Base-by-base conservation (phyloP, 35 echinoderm and acorn worm genomes). In the Hemicentrotus pulcherrimus region DNA sequence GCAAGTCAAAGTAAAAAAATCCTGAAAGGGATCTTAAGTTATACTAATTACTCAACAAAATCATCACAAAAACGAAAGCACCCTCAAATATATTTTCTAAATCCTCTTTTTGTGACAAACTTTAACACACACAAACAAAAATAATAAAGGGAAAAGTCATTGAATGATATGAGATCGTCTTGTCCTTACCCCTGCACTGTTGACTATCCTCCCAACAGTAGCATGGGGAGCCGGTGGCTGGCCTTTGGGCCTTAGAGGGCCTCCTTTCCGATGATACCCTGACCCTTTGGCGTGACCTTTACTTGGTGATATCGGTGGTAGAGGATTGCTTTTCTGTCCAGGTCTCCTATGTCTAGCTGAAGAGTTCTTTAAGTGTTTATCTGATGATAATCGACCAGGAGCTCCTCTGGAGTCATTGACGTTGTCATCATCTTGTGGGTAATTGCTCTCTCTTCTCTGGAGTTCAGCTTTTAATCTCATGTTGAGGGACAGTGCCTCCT, bases 311-410 rank as follows among this genome's bases (percentile, higher is more conserved):
- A 93, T 93, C 11, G 91, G 91, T 93, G 91, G 91, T 46, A 93
- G 46, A 28, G 91, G 91, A 93, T 93, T 93, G 3, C 22, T 93
- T 58, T 93, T 93, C 91, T 93, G 91, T 47, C 91, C 91, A 9
- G 91, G 91, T 58, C 91, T 93, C 14, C 48, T 58, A 33, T 16
- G 88, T 47, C 46, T 90, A 4, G 88, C 88, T 41, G 88, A 90
- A 15, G 88, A 90, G 32, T 33, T 47, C 32, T 47, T 33, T 90
- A 47, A 18, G 32, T 90, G 32, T 30, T 32, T 90, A 47, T 47
- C 47, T 90, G 88, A 41, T 16, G 88, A 90, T 33, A 24, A 12
- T 31, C 46, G 91, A 32, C 30, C 48, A 31, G 50, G 9, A 7
- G 15, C n/a, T 48, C 46, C 48, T 46, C 48, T 58, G 5, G 30